Conservation (phyloP, 64 coral and sea anemone species). For the Porites australiensis region DNA sequence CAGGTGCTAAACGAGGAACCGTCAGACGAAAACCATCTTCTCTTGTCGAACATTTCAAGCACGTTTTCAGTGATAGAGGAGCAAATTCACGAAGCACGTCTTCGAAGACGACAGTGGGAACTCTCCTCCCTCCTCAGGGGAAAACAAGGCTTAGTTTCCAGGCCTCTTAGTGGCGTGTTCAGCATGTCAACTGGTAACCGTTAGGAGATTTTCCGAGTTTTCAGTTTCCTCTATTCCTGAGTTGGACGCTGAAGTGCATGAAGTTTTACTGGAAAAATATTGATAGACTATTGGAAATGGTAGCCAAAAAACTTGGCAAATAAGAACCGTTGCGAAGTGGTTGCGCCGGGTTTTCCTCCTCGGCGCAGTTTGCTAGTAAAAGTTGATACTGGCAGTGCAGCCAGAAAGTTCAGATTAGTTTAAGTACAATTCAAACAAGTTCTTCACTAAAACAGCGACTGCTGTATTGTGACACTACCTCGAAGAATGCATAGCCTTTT, state of each 20-base stretch:
- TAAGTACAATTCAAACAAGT: too few species aligned
- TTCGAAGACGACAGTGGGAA: slow-evolving; percentile 45
- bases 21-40: background rate
- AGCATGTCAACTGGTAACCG: slow-evolving; percentile 27
- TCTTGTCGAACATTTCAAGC: slow-evolving; percentile 33
- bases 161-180: background rate
- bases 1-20: slow-evolving; percentile 15
- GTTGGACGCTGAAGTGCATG: slow-evolving; percentile 38
- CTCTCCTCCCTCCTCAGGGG: background rate
- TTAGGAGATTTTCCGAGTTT: background rate
- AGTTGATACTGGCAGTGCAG: too few species aligned
- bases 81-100: slow-evolving; percentile 30
- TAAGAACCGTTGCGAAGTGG: background rate
- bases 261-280: slow-evolving; percentile 34
- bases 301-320: slow-evolving; percentile 1
- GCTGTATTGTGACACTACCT: too few species aligned
- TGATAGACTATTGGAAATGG: slow-evolving; percentile 20
- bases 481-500: too few species aligned
- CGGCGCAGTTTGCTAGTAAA: too few species aligned
- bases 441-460: too few species aligned
- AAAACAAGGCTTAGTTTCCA: background rate
- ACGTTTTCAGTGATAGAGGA: slow-evolving; percentile 35
- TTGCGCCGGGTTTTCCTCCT: background rate
- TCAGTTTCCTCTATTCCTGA: slow-evolving; percentile 14
- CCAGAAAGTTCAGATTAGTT: too few species aligned